Percentiles rank a stretch among this genome's conserved stretches.
phyloP scores from a whole-genome alignment of 2,113 vertebrate genomes.

The Ailurus styani region DNA sequence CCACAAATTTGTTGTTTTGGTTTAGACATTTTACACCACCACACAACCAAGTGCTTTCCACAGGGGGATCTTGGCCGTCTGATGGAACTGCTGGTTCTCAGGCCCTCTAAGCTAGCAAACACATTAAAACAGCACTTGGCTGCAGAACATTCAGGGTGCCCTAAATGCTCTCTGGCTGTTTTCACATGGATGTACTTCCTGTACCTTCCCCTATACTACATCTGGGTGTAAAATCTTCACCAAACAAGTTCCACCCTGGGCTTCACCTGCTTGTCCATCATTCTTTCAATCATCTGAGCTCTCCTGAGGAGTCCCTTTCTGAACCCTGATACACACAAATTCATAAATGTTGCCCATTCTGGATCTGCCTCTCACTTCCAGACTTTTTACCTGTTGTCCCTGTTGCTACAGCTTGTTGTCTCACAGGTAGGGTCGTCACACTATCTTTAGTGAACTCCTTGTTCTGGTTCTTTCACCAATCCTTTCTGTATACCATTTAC shows the following conservation, averaged over 20 bases:
- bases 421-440: rapidly evolving
- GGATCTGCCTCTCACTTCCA: neutral
- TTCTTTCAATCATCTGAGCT: neutral
- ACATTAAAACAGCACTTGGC: neutral
- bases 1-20: too few species aligned
- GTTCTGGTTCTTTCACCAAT: neutral
- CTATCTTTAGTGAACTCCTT: neutral
- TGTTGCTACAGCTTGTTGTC: neutral
- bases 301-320: neutral
- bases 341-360: neutral
- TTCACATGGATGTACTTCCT: neutral
- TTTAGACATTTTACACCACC: neutral
- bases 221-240: neutral
- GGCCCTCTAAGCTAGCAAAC: neutral
- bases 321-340: neutral
- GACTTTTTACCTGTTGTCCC: neutral
- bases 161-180: neutral
- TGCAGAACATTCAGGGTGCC: neutral
- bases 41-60: neutral
- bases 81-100: neutral
- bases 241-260: neutral
- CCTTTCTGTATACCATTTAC: neutral
- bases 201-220: neutral
- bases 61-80: neutral
- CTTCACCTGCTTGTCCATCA: neutral